Evolutionary conservation across 2,888 invertebrate genomes (phyloP).

Genomic region (Xestia ashworthii): DNA sequence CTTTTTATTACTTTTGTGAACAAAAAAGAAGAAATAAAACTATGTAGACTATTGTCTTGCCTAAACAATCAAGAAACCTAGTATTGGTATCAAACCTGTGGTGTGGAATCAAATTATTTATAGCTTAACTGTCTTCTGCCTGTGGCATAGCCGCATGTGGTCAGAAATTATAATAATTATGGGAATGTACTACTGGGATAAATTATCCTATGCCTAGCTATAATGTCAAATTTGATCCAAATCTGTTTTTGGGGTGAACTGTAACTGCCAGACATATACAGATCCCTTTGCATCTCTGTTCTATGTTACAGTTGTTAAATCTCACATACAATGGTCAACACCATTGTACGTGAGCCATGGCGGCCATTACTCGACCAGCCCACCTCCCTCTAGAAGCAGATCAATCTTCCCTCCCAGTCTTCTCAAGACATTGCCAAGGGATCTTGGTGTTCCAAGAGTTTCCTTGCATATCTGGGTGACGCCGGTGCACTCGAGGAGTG

Average conservation of each 20-base stretch:
- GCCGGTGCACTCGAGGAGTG: no score
- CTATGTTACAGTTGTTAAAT: no score
- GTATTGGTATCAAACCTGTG: not conserved
- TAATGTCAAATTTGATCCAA: not conserved
- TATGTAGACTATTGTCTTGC: not conserved
- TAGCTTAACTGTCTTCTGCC: not conserved
- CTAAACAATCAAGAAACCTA: not conserved
- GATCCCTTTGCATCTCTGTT: not conserved
- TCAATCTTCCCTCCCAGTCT: no score
- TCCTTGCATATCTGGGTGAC: no score
- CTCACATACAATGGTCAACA: no score
- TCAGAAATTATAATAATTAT: not conserved
- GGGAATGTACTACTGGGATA: not conserved
- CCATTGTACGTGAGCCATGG: no score
- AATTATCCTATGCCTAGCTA: not conserved
- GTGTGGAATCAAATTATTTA: not conserved
- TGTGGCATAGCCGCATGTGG: not conserved
- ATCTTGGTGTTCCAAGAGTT: no score
- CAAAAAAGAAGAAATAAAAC: not conserved
- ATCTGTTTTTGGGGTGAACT: not conserved
- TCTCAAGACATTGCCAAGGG: no score
- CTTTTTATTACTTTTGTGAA: not conserved
- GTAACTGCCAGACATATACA: not conserved
- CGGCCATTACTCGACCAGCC: no score
- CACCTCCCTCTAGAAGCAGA: no score